Base-by-base conservation (phyloP, 2,888 invertebrate species). In the Orthonychiurus folsomi region DNA sequence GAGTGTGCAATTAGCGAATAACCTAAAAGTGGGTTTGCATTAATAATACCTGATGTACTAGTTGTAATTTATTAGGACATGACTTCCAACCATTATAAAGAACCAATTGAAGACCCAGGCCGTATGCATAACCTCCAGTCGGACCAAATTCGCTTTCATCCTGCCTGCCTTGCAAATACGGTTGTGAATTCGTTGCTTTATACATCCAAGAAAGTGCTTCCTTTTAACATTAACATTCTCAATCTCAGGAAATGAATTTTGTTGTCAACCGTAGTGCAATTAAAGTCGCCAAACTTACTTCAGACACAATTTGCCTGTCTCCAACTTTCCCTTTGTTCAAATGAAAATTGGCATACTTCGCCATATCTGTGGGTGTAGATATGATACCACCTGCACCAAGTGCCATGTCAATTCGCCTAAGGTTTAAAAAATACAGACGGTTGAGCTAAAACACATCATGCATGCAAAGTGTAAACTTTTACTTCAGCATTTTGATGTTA, bases 401-500 rank as follows among this genome's bases (percentile, higher is more conserved):
- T 23, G 21, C 52, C 9, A 52, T 52, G n/a, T 5, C 21, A 3
- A 52, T 23, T 20, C 52, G 52, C 21, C 21, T 52, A 23, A 12
- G 9, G 9, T 5, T 9, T 5, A 23, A 9, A 52, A 23, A 21
- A 23, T 52, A 9, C n/a, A n/a, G n/a, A n/a, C n/a, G n/a, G n/a
- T n/a, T n/a, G n/a, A n/a, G n/a, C n/a, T n/a, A n/a, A n/a, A n/a
- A n/a, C n/a, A n/a, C n/a, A n/a, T n/a, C n/a, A n/a, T n/a, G n/a
- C n/a, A n/a, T n/a, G n/a, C 5, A 21, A 52, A 52, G 52, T 23
- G n/a, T 12, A 52, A 52, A 52, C n/a, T 52, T 52, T 37, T 37
- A 37, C 37, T 15, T 37, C 37, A 37, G 15, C 15, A 37, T 9
- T 37, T 15, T 37, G 9, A 9, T 5, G 15, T 37, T 37, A 37